These are phyloP conservation scores for Salticus scenicus DNA, from an alignment of 2,888 invertebrate species.

Conservation along the genomic window DNA sequence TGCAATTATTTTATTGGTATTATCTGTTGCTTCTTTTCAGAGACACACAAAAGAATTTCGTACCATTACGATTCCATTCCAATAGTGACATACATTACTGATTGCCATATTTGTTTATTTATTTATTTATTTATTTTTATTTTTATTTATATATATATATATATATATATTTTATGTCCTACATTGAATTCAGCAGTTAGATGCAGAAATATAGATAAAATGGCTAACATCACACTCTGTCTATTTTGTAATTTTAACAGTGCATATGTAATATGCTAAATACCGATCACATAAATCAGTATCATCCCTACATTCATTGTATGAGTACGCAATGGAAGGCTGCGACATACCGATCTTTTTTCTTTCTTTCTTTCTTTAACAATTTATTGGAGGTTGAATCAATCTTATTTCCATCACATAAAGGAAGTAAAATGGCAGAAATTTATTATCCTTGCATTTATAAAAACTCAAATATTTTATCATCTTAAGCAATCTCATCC, in stretches of 20 bases:
- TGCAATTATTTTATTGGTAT: too few relatives aligned
- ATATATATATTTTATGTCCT: too few relatives aligned
- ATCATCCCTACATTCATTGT: constrained; percentile 16
- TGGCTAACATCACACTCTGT: neutral
- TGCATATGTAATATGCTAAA: neutral
- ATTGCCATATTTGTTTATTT: too few relatives aligned
- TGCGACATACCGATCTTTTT: constrained; percentile 26
- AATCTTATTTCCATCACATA: constrained; percentile 11
- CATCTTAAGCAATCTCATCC: neutral
- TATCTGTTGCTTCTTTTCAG: too few relatives aligned
- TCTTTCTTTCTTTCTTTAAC: constrained; percentile 8
- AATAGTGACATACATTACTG: too few relatives aligned
- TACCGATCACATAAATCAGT: constrained; percentile 9
- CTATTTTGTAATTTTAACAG: constrained; percentile 6
- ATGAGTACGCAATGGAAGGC: neutral
- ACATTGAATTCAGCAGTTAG: constrained; percentile 15
- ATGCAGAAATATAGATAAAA: constrained; percentile 18
- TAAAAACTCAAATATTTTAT: constrained; percentile 1
- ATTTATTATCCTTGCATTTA: constrained; percentile 31
- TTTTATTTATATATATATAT: too few relatives aligned
- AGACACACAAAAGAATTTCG: too few relatives aligned
- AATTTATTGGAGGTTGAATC: neutral
- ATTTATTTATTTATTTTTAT: too few relatives aligned
- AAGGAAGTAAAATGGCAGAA: neutral
- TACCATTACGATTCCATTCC: too few relatives aligned